A percentile compares a stretch with the other conserved stretches of the same genome.
Evolutionary conservation across 2,797 vertebrate species (phyloP).

Genomic region (Pseudopleuronectes americanus): DNA sequence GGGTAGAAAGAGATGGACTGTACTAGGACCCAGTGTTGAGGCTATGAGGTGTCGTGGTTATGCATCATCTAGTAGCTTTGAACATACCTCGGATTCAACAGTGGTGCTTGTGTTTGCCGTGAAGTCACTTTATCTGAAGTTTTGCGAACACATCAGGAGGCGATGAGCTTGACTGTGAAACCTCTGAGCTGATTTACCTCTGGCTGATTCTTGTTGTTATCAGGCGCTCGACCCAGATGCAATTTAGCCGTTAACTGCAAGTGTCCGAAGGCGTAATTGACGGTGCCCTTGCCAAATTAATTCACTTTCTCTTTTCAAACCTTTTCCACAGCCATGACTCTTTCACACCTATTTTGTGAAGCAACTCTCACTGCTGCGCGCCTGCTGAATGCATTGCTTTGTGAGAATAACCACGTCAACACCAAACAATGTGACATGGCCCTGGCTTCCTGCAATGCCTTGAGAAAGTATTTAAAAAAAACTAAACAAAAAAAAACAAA

Average conservation of each 20-base stretch:
- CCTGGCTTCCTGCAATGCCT: constrained; percentile 9
- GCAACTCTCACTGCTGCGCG: constrained; percentile 5
- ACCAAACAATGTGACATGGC: constrained; percentile 4
- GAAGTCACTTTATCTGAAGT: constrained; percentile 14
- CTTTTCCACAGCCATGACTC: neutral
- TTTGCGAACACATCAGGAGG: constrained; percentile 1
- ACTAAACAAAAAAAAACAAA: too few relatives aligned
- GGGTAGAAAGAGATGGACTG: constrained; percentile 30
- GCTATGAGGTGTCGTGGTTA: constrained; percentile 40
- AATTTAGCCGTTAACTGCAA: neutral
- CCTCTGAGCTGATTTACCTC: neutral
- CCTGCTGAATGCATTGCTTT: neutral
- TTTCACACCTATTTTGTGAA: neutral
- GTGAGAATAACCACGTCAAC: neutral
- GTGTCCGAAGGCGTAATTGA: constrained; percentile 5
- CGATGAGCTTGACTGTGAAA: neutral
- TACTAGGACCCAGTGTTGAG: constrained; percentile 8
- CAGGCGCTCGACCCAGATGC: neutral
- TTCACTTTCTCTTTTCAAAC: constrained; percentile 4
- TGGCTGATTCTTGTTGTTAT: neutral
- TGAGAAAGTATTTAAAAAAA: constrained; percentile 24
- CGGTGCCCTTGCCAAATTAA: constrained; percentile 1
- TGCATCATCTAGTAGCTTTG: constrained; percentile 16
- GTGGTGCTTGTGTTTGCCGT: too few relatives aligned
- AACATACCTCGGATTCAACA: constrained; percentile 21